A percentile compares a stretch with the other conserved stretches of the same genome.
Conservation (phyloP, 2,888 invertebrate genomes). For the Melieria omissa region DNA sequence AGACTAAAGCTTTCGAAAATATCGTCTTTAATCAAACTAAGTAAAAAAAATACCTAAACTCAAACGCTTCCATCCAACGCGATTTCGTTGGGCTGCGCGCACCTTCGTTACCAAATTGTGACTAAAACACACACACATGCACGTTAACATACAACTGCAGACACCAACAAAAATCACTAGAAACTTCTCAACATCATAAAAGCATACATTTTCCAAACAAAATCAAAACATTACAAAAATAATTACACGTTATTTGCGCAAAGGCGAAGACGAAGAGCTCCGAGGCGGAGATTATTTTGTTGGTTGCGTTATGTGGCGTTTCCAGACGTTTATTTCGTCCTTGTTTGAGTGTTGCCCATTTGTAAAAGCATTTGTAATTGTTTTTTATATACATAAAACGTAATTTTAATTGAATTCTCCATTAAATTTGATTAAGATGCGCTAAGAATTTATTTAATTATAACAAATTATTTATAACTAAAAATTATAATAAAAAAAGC, state of each 20-base stretch:
- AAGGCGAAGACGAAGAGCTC: neutral
- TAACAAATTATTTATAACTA: too few relatives aligned
- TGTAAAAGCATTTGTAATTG: constrained; percentile 31
- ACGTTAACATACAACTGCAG: constrained; percentile 9
- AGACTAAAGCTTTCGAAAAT: too few relatives aligned
- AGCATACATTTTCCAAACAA: neutral
- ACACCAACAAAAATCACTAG: neutral
- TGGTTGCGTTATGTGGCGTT: constrained; percentile 12
- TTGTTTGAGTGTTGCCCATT: constrained; percentile 25
- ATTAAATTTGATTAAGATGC: too few relatives aligned
- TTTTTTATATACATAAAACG: constrained; percentile 5
- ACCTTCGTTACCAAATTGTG: constrained; percentile 29
- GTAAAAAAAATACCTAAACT: neutral
- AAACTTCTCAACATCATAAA: neutral
- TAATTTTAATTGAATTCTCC: constrained; percentile 17
- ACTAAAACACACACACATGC: constrained; percentile 32
- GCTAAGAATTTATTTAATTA: too few relatives aligned
- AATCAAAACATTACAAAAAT: constrained; percentile 3
- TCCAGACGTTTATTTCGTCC: too few relatives aligned
- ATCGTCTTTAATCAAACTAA: neutral
- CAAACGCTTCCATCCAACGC: too few relatives aligned
- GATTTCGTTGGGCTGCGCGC: neutral
- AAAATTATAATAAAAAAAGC: too few relatives aligned
- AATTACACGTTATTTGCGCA: constrained; percentile 1
- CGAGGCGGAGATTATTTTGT: neutral